Conservation (phyloP, 1,140 invertebrate genomes). For the Papilio machaon region DNA sequence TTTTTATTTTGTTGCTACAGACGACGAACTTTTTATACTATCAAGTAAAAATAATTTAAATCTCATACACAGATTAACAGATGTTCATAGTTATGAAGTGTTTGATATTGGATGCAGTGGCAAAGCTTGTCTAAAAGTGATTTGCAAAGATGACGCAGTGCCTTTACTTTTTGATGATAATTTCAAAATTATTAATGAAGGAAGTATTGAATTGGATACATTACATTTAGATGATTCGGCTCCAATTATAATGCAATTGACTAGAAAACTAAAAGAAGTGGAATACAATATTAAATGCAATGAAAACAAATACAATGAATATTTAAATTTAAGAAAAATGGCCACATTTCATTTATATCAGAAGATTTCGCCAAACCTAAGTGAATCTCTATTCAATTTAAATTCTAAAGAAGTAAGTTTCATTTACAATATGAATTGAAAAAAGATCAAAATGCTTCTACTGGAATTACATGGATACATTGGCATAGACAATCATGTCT, state of each 20-base stretch:
- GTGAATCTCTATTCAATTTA: constrained; percentile 50
- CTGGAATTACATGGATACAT: too few relatives aligned
- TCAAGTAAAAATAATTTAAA: constrained; percentile 52
- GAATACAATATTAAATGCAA: constrained; percentile 60
- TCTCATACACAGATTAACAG: constrained; percentile 49
- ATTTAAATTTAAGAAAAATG: constrained; percentile 56
- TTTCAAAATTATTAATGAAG: constrained; percentile 50
- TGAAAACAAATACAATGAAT: constrained; percentile 58
- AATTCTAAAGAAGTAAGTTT: constrained; percentile 51
- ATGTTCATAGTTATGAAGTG: constrained; percentile 59
- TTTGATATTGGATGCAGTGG: constrained; percentile 58
- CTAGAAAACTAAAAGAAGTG: constrained; percentile 62
- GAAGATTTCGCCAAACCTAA: constrained; percentile 47
- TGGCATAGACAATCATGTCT: too few relatives aligned
- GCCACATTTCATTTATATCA: constrained; percentile 57
- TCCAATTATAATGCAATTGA: constrained; percentile 53
- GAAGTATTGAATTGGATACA: constrained; percentile 24
- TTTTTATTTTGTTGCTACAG: constrained; percentile 61
- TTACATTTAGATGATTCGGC: constrained; percentile 46
- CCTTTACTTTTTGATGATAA: constrained; percentile 65
- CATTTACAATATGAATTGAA: constrained; percentile 40
- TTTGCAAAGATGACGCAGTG: constrained; percentile 57
- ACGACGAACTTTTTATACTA: constrained; percentile 59
- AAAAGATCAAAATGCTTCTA: background rate
- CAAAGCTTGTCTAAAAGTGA: constrained; percentile 53